phyloP scores from a whole-genome alignment of 1,140 invertebrate genomes.

The Zaprionus lachaisei region DNA sequence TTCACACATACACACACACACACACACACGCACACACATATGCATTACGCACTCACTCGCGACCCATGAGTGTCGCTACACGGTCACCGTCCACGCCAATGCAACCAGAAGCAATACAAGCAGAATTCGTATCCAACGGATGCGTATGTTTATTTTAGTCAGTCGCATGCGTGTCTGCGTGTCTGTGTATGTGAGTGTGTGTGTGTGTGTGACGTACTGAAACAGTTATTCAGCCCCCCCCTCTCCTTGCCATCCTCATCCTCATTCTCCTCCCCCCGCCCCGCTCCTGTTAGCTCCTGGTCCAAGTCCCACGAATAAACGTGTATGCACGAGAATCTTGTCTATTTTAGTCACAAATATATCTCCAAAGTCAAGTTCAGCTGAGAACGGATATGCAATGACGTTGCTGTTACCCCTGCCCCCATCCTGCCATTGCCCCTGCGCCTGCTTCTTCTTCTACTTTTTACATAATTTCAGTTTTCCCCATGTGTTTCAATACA shows the following conservation, averaged over 20 bases:
- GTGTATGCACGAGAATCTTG: neutral
- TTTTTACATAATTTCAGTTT: constrained; percentile 1
- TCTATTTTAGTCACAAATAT: constrained; percentile 34
- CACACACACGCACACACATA: neutral
- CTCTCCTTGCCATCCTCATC: too few relatives aligned
- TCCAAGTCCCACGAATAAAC: constrained; percentile 32
- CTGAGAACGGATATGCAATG: neutral
- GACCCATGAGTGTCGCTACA: constrained; percentile 63
- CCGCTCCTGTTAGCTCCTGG: neutral
- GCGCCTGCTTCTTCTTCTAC: neutral
- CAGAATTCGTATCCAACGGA: constrained; percentile 65
- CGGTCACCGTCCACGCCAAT: constrained; percentile 64
- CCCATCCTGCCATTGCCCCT: neutral
- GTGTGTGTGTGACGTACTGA: constrained; percentile 46
- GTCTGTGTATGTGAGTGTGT: constrained; percentile 32
- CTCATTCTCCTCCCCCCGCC: neutral
- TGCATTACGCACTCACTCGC: constrained; percentile 30
- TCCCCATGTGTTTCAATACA: neutral
- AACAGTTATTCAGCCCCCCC: constrained; percentile 43
- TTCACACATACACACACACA: constrained; percentile 16
- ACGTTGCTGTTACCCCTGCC: neutral
- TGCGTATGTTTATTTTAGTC: constrained; percentile 77
- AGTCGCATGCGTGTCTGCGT: constrained; percentile 25
- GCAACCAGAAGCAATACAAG: constrained; percentile 11
- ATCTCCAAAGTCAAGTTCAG: constrained; percentile 19